phyloP scores from a whole-genome alignment of 2,797 vertebrate genomes.

The Silurus aristotelis region DNA sequence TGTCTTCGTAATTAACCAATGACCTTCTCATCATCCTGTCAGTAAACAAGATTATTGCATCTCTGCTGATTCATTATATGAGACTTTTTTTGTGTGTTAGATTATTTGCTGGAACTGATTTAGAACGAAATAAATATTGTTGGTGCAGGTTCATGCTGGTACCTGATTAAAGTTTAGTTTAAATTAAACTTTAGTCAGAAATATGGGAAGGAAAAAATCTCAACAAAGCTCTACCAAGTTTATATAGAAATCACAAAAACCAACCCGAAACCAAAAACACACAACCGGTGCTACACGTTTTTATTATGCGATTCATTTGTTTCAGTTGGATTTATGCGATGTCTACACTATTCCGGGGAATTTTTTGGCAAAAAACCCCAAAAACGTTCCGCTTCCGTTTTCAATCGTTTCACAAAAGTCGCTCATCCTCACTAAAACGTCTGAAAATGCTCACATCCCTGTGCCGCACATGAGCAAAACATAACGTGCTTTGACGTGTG shows the following conservation, averaged over 20 bases:
- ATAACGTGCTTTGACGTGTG: too few species aligned
- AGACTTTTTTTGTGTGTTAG: background rate
- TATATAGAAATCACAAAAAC: background rate
- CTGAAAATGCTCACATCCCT: too few species aligned
- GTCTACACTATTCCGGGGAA: too few species aligned
- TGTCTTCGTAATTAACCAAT: slow-evolving; percentile 1
- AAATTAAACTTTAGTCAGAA: background rate
- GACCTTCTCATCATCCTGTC: background rate
- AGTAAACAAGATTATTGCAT: background rate
- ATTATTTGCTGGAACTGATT: background rate
- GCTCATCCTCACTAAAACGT: too few species aligned
- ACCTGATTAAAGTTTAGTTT: background rate
- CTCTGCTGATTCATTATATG: too few species aligned
- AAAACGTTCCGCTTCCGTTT: too few species aligned
- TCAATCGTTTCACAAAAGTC: too few species aligned
- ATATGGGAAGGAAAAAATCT: background rate
- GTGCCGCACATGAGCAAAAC: too few species aligned
- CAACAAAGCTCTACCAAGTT: background rate
- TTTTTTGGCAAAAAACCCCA: too few species aligned
- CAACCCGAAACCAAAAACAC: background rate
- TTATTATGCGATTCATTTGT: background rate
- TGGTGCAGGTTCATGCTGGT: background rate
- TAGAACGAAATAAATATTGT: background rate
- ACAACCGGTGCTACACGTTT: background rate
- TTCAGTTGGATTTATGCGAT: background rate